phyloP scores from a whole-genome alignment of 2,888 invertebrate genomes.

The Blera fallax region DNA sequence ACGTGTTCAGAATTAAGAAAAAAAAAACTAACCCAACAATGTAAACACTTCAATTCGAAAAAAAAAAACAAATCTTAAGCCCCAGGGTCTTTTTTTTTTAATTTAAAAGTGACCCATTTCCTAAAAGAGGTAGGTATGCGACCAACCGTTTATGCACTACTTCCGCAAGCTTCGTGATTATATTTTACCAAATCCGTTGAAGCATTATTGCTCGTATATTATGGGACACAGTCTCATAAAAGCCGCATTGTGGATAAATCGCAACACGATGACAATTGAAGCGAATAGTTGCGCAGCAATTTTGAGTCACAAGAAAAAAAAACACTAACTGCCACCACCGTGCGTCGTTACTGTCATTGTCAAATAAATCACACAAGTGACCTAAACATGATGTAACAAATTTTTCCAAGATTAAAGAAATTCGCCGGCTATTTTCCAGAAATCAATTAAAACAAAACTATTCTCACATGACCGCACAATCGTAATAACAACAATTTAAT shows the following conservation, averaged over 20 bases:
- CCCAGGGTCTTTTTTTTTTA: neutral
- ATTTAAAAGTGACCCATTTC: neutral
- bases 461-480: constrained; percentile 8
- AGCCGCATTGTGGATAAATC: constrained; percentile 7
- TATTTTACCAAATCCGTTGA: constrained; percentile 5
- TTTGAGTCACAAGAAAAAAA: constrained; percentile 18
- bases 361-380: constrained; percentile 38
- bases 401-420: neutral
- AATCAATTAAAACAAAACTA: neutral
- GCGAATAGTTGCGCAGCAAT: constrained; percentile 16
- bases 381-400: constrained; percentile 38
- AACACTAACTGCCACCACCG: neutral
- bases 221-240: constrained; percentile 1
- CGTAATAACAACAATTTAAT: constrained; percentile 6
- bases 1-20: neutral
- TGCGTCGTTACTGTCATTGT: constrained; percentile 5
- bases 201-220: neutral
- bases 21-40: neutral
- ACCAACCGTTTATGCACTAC: constrained; percentile 11
- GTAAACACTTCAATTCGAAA: neutral
- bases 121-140: too few relatives aligned
- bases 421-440: constrained; percentile 14
- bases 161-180: constrained; percentile 25
- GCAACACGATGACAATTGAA: constrained; percentile 1
- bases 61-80: neutral